phyloP scores from a whole-genome alignment of 2,113 vertebrate genomes.

The Microcebus tavaratra region DNA sequence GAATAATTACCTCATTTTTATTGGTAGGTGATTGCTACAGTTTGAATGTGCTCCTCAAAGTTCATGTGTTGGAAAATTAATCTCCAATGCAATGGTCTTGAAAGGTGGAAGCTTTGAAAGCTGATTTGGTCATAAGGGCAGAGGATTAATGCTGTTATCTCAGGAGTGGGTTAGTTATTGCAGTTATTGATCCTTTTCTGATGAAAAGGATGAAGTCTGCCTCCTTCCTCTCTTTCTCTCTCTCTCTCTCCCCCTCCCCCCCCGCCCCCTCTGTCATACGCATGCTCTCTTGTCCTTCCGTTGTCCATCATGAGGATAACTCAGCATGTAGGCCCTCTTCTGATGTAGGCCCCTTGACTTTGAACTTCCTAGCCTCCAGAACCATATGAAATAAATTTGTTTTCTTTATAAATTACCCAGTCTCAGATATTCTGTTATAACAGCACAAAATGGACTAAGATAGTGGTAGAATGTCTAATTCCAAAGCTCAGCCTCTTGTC shows the following conservation, averaged over 20 bases:
- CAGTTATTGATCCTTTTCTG: neutral
- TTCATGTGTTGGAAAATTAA: neutral
- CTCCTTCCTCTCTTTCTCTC: too few relatives aligned
- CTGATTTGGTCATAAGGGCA: neutral
- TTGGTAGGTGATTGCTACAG: neutral
- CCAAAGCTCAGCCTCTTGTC: neutral
- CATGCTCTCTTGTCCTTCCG: neutral
- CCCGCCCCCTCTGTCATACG: accelerated
- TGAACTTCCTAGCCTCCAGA: neutral
- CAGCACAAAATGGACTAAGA: neutral
- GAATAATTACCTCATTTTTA: neutral
- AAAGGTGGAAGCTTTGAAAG: neutral
- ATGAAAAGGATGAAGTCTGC: neutral
- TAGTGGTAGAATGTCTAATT: neutral
- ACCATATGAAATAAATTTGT: neutral
- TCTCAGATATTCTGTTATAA: neutral
- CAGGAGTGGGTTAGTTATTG: neutral
- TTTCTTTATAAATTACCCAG: neutral
- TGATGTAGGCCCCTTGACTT: neutral
- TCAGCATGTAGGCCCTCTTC: neutral
- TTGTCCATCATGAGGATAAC: neutral
- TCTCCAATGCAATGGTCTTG: neutral
- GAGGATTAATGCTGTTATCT: neutral
- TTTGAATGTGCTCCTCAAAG: neutral
- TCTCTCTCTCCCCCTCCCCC: neutral